These are phyloP conservation scores for Phalanger gymnotis DNA, from an alignment of 2,797 vertebrate genomes.

Conservation along the genomic window DNA sequence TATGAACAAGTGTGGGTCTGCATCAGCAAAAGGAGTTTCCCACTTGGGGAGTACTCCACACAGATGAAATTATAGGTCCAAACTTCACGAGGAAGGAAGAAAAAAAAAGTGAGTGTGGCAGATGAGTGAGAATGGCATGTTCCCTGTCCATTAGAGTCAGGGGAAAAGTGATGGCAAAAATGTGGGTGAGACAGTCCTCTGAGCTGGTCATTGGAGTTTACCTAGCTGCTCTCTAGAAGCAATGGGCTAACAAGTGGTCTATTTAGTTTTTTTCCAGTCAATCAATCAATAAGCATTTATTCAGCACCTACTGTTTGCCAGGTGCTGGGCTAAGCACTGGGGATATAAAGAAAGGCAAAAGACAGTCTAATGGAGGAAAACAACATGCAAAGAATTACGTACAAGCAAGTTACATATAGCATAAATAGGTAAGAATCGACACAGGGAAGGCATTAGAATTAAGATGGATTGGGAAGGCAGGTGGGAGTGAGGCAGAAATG, in stretches of 20 bases:
- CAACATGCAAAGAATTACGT: background rate
- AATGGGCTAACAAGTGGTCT: background rate
- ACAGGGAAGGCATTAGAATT: background rate
- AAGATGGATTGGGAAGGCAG: background rate
- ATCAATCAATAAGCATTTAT: background rate
- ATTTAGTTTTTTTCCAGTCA: background rate
- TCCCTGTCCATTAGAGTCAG: background rate
- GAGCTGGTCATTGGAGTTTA: background rate
- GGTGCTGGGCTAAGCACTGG: background rate
- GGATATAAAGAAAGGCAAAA: background rate
- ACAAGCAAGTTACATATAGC: background rate
- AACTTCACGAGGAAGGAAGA: background rate
- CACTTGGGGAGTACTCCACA: background rate
- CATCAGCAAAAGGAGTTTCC: background rate
- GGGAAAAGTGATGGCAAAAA: background rate
- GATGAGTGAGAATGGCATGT: background rate
- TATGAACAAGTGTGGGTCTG: background rate
- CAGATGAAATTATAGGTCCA: background rate
- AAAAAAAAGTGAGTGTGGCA: background rate
- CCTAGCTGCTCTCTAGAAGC: background rate
- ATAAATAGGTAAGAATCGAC: background rate
- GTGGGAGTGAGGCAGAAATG: background rate
- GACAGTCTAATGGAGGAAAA: background rate
- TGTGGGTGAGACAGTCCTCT: background rate
- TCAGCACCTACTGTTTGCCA: background rate